Percentiles rank a stretch among this genome's conserved stretches.
phyloP scores from a whole-genome alignment of 1,140 invertebrate genomes.

The Camponotus vicinus region DNA sequence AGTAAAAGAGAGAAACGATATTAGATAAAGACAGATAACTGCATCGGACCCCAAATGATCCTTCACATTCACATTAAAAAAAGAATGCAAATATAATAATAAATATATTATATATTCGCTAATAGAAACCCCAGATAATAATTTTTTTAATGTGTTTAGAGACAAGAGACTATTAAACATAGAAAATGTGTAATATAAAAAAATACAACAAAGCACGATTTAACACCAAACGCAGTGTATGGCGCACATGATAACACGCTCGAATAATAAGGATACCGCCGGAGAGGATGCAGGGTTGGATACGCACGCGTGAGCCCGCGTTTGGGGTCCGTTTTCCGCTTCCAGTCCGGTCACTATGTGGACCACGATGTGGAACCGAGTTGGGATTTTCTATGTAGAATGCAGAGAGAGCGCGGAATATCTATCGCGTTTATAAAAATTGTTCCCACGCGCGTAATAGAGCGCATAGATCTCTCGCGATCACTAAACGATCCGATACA shows the following conservation, averaged over 20 bases:
- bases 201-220: not conserved
- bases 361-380: constrained; percentile 55
- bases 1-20: no score
- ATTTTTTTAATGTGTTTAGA: no score
- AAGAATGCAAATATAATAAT: no score
- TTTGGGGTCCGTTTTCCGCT: constrained; percentile 85
- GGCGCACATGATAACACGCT: constrained; percentile 83
- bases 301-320: constrained; percentile 85
- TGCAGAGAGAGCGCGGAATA: no score
- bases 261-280: constrained; percentile 85
- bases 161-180: not conserved
- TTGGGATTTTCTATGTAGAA: not conserved
- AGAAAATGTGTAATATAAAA: constrained; percentile 21
- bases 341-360: constrained; percentile 70
- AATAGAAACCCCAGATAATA: no score
- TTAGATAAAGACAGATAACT: no score
- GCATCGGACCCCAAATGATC: no score
- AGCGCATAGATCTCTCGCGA: not conserved
- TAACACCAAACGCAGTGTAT: not conserved
- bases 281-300: constrained; percentile 86
- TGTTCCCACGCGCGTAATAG: not conserved
- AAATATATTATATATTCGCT: no score
- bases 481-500: not conserved
- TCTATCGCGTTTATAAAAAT: constrained; percentile 6
- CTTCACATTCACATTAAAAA: no score